Percentiles rank a stretch among this genome's conserved stretches.
Evolutionary conservation across 2,113 vertebrate genomes (phyloP).

Genomic region (Dipodomys stephensi): DNA sequence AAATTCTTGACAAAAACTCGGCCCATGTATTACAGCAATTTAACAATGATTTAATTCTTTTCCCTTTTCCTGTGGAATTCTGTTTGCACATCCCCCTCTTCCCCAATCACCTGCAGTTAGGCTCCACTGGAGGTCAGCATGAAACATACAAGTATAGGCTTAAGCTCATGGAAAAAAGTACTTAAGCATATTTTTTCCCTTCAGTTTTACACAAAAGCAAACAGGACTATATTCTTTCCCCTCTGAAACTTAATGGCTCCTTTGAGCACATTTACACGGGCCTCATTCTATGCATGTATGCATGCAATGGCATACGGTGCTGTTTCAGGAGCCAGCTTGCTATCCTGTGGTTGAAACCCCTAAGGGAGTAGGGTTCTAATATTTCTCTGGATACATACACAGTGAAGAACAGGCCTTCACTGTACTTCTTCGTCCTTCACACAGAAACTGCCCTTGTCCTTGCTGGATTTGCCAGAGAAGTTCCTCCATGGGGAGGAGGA

Average conservation of each 20-base stretch:
- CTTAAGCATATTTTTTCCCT: slow-evolving; percentile 5
- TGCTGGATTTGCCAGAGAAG: neutral
- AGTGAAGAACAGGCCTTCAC: slow-evolving; percentile 53
- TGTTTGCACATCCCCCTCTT: neutral
- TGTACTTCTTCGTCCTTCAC: slow-evolving; percentile 24
- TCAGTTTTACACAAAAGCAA: slow-evolving; percentile 50
- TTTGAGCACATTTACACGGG: slow-evolving; percentile 25
- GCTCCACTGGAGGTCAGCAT: neutral
- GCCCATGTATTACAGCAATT: neutral
- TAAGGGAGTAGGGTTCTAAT: neutral
- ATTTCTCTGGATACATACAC: slow-evolving; percentile 14
- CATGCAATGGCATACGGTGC: neutral
- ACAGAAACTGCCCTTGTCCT: slow-evolving; percentile 69
- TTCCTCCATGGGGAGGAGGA: slow-evolving; percentile 53
- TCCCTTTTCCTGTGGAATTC: slow-evolving; percentile 25
- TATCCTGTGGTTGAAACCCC: slow-evolving; percentile 25
- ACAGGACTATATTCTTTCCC: neutral
- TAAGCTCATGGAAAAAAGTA: slow-evolving; percentile 43
- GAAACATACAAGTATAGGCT: slow-evolving; percentile 25
- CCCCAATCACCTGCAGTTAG: neutral
- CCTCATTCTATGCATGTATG: neutral
- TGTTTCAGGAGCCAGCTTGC: slow-evolving; percentile 11
- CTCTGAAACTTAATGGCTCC: slow-evolving; percentile 44
- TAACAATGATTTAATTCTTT: slow-evolving; percentile 29
- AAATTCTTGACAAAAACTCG: neutral